phyloP scores from a whole-genome alignment of 2,888 invertebrate species.

The Platypus cylindrus region DNA sequence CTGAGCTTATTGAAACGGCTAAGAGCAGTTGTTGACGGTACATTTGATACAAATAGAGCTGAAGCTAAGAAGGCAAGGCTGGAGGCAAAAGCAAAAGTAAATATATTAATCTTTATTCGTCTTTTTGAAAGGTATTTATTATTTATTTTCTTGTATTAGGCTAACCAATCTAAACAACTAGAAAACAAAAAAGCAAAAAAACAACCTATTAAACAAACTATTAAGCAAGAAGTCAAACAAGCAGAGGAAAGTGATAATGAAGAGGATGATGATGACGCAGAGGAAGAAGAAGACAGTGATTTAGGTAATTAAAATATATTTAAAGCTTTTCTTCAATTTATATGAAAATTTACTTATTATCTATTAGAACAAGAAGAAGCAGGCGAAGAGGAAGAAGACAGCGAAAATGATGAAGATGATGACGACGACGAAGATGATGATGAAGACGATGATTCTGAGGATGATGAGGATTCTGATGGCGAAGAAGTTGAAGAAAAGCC shows the following conservation, averaged over 20 bases:
- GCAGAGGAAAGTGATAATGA: conserved; percentile 8
- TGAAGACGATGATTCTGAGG: conserved; percentile 15
- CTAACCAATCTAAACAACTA: background rate
- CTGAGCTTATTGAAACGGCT: conserved; percentile 14
- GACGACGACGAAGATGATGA: conserved; percentile 14
- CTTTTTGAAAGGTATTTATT: background rate
- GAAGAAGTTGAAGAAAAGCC: no score
- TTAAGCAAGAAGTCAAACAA: conserved; percentile 1
- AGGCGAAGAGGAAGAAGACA: conserved; percentile 11
- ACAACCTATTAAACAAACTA: background rate
- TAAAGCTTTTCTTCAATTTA: background rate
- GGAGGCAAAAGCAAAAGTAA: background rate
- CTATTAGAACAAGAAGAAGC: background rate
- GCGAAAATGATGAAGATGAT: conserved; percentile 10
- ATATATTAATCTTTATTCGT: background rate
- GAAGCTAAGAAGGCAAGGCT: background rate
- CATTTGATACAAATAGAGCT: conserved; percentile 3
- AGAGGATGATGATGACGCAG: conserved; percentile 13
- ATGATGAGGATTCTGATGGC: conserved; percentile 13
- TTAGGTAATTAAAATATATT: conserved; percentile 1
- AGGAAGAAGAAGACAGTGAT: conserved; percentile 4
- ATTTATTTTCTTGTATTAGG: background rate
- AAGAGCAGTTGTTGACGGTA: conserved; percentile 10
- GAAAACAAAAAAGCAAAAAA: conserved; percentile 4
- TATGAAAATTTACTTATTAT: no score